Percentiles rank a stretch among this genome's conserved stretches.
Evolutionary conservation across 2,113 vertebrate species (phyloP).

Genomic region (Haemorhous mexicanus): DNA sequence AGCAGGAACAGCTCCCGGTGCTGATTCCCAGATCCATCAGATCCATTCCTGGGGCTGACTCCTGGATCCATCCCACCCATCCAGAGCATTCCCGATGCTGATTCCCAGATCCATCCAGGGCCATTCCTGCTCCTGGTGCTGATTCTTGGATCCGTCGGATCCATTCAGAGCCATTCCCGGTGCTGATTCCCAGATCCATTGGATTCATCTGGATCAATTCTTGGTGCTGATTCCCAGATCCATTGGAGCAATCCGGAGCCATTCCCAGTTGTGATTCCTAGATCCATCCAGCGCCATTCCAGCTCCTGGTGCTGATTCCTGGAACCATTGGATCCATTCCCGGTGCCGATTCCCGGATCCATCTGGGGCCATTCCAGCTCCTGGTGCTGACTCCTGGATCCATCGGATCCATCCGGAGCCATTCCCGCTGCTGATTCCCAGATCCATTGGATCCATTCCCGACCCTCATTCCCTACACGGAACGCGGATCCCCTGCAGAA

Average conservation of each 20-base stretch:
- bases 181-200: background rate
- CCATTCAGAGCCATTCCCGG: accelerated
- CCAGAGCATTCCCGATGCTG: no score
- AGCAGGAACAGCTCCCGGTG: no score
- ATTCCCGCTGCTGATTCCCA: background rate
- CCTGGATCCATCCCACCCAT: background rate
- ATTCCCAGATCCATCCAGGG: no score
- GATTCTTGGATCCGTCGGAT: background rate
- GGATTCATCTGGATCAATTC: no score
- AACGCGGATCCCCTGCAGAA: accelerated
- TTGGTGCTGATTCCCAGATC: background rate
- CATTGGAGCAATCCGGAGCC: no score
- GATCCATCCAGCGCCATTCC: background rate
- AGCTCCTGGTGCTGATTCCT: background rate
- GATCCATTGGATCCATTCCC: background rate
- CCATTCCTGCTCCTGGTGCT: no score
- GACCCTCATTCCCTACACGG: background rate
- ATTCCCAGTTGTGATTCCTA: background rate
- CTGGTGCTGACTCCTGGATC: accelerated
- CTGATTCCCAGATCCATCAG: background rate
- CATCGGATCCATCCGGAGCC: no score
- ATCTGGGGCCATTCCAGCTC: no score
- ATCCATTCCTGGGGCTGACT: background rate
- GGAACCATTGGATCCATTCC: background rate
- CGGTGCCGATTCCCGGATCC: accelerated